These are phyloP conservation scores for Aleadryas rufinucha DNA, from an alignment of 2,113 vertebrate species.

Conservation along the genomic window DNA sequence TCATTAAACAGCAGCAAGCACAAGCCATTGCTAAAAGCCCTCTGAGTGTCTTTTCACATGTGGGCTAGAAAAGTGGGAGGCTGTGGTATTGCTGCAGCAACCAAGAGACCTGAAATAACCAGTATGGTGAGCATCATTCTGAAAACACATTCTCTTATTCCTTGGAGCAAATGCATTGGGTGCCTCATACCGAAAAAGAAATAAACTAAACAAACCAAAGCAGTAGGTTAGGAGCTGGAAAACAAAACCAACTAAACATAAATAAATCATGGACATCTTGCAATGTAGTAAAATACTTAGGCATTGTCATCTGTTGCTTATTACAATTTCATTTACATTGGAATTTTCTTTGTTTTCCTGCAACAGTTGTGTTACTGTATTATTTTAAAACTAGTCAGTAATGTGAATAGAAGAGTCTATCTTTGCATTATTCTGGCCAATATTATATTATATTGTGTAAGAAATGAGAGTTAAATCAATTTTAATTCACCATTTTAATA, in stretches of 20 bases:
- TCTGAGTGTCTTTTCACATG: background rate
- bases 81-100: background rate
- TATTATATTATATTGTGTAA: conserved; percentile 35
- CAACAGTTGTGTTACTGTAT: conserved; percentile 29
- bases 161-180: background rate
- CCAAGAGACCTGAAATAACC: background rate
- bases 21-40: background rate
- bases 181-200: background rate
- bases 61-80: background rate
- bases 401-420: conserved; percentile 31
- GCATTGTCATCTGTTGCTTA: conserved; percentile 48
- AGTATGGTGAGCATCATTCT: background rate
- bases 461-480: conserved; percentile 65
- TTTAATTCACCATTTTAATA: conserved; percentile 65
- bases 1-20: background rate
- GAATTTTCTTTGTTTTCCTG: conserved; percentile 64
- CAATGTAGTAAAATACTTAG: background rate
- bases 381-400: conserved; percentile 37
- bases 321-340: conserved; percentile 62
- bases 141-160: background rate
- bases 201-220: background rate
- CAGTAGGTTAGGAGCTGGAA: background rate
- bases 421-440: conserved; percentile 38
- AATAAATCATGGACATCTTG: background rate
- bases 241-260: conserved; percentile 12